Evolutionary conservation across 2,797 vertebrate species (phyloP), one percentile per base, ranked within the genome.

Genomic region (Cryptoblepharus egeriae): DNA sequence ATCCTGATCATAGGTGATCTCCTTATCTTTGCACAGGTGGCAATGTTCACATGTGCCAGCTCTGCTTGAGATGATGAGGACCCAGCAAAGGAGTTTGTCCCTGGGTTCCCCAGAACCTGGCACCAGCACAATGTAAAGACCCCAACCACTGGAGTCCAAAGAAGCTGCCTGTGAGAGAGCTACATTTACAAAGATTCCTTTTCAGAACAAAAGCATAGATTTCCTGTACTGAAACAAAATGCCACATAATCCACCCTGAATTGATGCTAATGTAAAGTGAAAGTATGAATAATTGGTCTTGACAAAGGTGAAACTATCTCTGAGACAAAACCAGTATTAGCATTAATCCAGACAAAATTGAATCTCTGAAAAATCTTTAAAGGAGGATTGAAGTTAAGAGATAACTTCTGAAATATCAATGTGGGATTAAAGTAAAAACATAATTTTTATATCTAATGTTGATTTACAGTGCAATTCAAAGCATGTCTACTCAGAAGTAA

Each of bases 341-440:
- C 32, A 84, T 13, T 1, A 70, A 87, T 60, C 9, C 12, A 63
- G 64, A 67, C 73, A 52, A 60, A 65, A 77, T 37, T 22, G 24
- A 30, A 69, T 88, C 22, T 4, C 52, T 71, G 6, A 69, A 75
- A 10, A 49, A 60, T 61, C 57, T 76, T 69, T 69, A 15, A 49
- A 87, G 88, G 78, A 55, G 4, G 0, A 68, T 26, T 75, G 60
- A 81, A 79, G 57, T 69, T 65, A 57, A 70, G 39, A 70, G 57
- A 30, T 70, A 4, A 82, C 39, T 28, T 88, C 81, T 83, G 80
- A 75, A 88, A 83, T 75, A 55, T 45, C 80, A 68, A 13, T 52
- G n/a, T 22, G 32, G 42, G 45, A 57, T 42, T 79, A 26, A 30
- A 83, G 18, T 75, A 68, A 72, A 28, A 45, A 42, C 49, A 52